phyloP scores from a whole-genome alignment of 2,797 vertebrate species.

The Diplodus sargus region DNA sequence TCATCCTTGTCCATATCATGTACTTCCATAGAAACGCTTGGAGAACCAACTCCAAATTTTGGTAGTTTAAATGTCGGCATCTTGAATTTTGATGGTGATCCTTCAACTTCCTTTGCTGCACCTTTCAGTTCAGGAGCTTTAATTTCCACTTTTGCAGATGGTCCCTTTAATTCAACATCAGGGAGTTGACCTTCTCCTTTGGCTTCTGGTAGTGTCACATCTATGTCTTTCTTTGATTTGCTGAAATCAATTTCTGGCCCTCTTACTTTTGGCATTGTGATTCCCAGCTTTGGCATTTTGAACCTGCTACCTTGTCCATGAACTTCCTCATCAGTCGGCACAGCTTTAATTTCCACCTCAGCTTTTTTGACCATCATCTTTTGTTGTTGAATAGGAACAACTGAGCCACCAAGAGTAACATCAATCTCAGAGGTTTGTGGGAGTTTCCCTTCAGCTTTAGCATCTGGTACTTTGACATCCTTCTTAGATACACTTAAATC shows the following conservation, averaged over 20 bases:
- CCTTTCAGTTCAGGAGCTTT: constrained; percentile 40
- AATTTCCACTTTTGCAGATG: constrained; percentile 45
- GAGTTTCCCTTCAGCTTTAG: constrained; percentile 25
- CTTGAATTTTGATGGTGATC: constrained; percentile 67
- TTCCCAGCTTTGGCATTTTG: constrained; percentile 51
- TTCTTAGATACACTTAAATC: constrained; percentile 53
- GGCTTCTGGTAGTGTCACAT: constrained; percentile 34
- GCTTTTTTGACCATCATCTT: constrained; percentile 30
- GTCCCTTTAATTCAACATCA: constrained; percentile 41
- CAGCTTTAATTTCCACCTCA: constrained; percentile 37
- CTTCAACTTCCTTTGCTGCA: constrained; percentile 20
- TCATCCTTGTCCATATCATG: constrained; percentile 41
- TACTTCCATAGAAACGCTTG: constrained; percentile 44
- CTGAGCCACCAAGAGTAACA: constrained; percentile 25
- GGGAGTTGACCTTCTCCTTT: constrained; percentile 41
- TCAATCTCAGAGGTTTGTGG: constrained; percentile 41
- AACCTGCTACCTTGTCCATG: constrained; percentile 47
- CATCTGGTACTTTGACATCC: constrained; percentile 33
- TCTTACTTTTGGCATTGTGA: constrained; percentile 61
- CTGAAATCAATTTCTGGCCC: constrained; percentile 41
- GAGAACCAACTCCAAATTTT: constrained; percentile 65
- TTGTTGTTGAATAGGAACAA: constrained; percentile 47
- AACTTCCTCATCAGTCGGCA: constrained; percentile 31
- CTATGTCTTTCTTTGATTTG: constrained; percentile 60
- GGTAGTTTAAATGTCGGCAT: constrained; percentile 81